Conservation (phyloP, 2,113 vertebrate species). For the Mobula hypostoma region DNA sequence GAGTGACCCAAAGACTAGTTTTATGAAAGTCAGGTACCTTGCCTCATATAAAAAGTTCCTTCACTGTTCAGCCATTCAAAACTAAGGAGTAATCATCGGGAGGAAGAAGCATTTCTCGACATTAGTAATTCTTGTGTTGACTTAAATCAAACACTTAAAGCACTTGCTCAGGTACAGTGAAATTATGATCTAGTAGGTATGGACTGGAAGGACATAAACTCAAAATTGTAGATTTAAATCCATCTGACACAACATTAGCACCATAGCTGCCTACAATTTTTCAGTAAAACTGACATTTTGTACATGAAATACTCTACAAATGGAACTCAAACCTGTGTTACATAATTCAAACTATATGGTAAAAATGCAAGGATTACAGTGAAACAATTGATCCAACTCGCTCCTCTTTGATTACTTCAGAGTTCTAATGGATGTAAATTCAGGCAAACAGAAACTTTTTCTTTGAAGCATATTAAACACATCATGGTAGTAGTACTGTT, state of each 20-base stretch:
- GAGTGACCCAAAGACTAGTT: conserved; percentile 13
- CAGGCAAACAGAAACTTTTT: neutral
- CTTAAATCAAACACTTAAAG: neutral
- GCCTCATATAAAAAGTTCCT: neutral
- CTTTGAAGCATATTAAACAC: too few species aligned
- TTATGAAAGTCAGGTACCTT: neutral
- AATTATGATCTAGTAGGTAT: neutral
- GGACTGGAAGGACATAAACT: neutral
- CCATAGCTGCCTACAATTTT: neutral
- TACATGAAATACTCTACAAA: neutral
- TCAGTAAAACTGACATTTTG: neutral
- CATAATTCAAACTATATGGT: neutral
- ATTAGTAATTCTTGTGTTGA: neutral
- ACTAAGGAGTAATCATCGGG: neutral
- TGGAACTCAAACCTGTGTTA: neutral
- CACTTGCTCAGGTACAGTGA: neutral
- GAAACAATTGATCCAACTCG: neutral
- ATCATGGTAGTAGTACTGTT: neutral
- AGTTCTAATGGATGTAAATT: conserved; percentile 16
- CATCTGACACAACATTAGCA: neutral
- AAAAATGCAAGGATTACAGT: neutral
- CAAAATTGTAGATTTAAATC: neutral
- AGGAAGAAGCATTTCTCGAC: neutral
- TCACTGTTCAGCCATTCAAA: neutral
- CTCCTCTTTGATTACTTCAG: neutral